phyloP scores from a whole-genome alignment of 2,113 vertebrate species.

The Nicator chloris region DNA sequence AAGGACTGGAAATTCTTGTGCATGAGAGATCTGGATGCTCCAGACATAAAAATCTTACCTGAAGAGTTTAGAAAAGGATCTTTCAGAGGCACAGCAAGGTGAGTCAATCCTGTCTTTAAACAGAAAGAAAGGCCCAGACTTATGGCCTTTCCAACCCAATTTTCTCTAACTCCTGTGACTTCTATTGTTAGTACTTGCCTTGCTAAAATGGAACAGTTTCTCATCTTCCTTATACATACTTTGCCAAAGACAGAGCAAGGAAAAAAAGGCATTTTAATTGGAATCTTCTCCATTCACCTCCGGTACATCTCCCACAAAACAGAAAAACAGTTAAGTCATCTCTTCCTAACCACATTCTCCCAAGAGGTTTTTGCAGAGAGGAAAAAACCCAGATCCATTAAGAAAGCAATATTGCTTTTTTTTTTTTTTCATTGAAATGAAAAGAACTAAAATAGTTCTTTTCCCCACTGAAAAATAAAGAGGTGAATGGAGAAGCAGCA shows the following conservation, averaged over 20 bases:
- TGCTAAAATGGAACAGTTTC: conserved; percentile 1
- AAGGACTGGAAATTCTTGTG: not conserved
- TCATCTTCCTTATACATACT: conserved; percentile 7
- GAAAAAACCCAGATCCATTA: not conserved
- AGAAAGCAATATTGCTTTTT: not conserved
- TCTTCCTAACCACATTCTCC: not conserved
- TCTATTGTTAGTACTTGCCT: conserved; percentile 23
- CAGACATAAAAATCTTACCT: not conserved
- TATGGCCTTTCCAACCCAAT: conserved; percentile 8
- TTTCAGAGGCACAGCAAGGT: not conserved
- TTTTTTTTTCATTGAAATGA: conserved; percentile 15
- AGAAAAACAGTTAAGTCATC: conserved; percentile 29
- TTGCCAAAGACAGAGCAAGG: conserved; percentile 41
- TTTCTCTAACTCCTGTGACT: conserved; percentile 8
- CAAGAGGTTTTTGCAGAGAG: not conserved
- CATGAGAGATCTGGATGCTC: not conserved
- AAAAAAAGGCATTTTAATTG: conserved; percentile 45
- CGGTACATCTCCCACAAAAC: not conserved
- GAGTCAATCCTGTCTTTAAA: conserved; percentile 7
- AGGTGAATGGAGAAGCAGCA: not conserved
- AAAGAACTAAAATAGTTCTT: not conserved
- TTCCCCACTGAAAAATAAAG: conserved; percentile 5
- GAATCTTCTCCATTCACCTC: conserved; percentile 12
- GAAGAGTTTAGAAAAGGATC: not conserved
- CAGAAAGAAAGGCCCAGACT: not conserved